phyloP scores from a whole-genome alignment of 37 sponge, comb jelly and placozoan species.

The Ephydatia muelleri region DNA sequence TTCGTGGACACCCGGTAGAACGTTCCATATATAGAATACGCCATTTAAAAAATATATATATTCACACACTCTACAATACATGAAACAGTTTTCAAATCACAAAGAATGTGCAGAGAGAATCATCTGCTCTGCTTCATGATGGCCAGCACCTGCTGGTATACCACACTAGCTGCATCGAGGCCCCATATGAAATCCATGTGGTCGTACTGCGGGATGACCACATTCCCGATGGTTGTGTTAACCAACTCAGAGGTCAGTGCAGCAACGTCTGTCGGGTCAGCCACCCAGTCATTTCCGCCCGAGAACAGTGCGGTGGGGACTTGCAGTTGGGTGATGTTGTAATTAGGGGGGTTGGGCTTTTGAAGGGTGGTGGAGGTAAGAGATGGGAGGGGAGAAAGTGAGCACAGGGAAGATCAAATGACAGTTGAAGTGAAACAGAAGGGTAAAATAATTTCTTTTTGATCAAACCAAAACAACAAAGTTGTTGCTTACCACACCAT shows the following conservation, averaged over 20 bases:
- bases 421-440: not conserved
- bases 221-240: constrained; percentile 26
- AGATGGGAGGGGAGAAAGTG: not conserved
- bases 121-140: constrained; percentile 16
- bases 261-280: constrained; percentile 77
- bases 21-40: too few species aligned
- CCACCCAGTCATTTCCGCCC: constrained; percentile 69
- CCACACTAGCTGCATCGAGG: constrained; percentile 53
- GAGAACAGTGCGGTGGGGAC: not conserved
- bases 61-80: not conserved
- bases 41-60: not conserved
- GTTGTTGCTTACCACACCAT: constrained; percentile 39
- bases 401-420: not conserved
- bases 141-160: constrained; percentile 64
- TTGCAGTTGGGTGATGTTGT: not conserved
- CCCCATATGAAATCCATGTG: constrained; percentile 97
- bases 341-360: not conserved
- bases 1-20: too few species aligned
- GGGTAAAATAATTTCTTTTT: not conserved
- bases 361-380: not conserved
- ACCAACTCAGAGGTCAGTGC: constrained; percentile 37
- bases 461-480: not conserved
- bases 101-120: not conserved
- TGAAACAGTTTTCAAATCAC: too few species aligned
- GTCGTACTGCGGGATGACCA: constrained; percentile 60